Percentiles rank a stretch among this genome's conserved stretches.
phyloP scores from a whole-genome alignment of 2,797 vertebrate genomes.

The Falco biarmicus region DNA sequence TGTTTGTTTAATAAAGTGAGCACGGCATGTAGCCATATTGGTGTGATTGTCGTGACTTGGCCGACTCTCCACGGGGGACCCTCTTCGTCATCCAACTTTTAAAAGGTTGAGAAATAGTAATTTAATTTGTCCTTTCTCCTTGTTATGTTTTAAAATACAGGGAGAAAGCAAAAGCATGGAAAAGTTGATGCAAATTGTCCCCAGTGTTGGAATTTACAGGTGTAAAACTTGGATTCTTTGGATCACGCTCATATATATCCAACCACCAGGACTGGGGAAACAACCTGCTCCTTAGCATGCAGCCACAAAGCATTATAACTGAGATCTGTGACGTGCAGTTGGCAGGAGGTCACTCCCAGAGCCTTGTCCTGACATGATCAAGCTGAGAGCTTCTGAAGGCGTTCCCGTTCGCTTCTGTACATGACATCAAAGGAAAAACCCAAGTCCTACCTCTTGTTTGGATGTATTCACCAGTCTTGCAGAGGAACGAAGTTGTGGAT shows the following conservation, averaged over 20 bases:
- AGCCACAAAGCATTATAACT: not conserved
- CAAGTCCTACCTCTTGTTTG: fast-evolving
- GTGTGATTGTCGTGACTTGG: too few relatives aligned
- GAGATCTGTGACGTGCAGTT: not conserved
- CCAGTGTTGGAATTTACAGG: not conserved
- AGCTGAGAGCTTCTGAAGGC: not conserved
- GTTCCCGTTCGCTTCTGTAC: too few relatives aligned
- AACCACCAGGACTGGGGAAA: not conserved
- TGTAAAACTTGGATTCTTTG: not conserved
- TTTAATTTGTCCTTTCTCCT: not conserved
- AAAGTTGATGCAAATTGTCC: not conserved
- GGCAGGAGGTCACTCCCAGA: not conserved
- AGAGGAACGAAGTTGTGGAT: not conserved
- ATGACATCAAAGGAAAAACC: not conserved
- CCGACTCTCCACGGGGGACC: too few relatives aligned
- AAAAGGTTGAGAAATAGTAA: not conserved
- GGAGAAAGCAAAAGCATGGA: not conserved
- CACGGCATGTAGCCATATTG: too few relatives aligned
- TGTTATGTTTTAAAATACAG: not conserved
- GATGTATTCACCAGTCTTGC: not conserved
- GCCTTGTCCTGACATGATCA: not conserved
- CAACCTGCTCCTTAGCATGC: not conserved
- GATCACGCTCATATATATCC: fast-evolving
- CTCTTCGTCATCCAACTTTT: too few relatives aligned
- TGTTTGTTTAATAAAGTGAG: too few relatives aligned